Conservation (phyloP, 2,888 invertebrate genomes). For the Diarsia rubi region DNA sequence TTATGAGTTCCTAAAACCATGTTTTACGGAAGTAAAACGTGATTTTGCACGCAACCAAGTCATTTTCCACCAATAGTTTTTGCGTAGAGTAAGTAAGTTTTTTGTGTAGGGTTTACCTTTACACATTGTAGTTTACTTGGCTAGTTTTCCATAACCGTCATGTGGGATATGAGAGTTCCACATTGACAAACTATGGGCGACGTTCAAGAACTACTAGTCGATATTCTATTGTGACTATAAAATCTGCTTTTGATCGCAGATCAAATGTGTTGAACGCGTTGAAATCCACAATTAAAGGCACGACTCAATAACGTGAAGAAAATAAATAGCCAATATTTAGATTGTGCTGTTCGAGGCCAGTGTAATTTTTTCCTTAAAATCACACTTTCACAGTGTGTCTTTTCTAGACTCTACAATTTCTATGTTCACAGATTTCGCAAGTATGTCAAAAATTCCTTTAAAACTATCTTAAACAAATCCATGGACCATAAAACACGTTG, state of each 20-base stretch:
- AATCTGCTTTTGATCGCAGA: neutral
- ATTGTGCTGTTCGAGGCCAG: neutral
- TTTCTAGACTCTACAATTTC: neutral
- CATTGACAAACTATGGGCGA: neutral
- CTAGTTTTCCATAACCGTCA: neutral
- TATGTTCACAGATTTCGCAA: neutral
- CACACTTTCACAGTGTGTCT: neutral
- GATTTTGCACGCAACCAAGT: too few species aligned
- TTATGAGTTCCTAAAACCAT: too few species aligned
- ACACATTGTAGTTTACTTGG: too few species aligned
- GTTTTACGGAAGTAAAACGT: too few species aligned
- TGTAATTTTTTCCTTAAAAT: neutral
- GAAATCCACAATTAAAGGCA: neutral
- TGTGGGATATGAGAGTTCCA: too few species aligned
- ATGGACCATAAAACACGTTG: constrained; percentile 20
- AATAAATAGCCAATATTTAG: neutral
- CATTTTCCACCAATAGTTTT: too few species aligned
- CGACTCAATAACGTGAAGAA: neutral
- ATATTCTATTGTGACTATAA: neutral
- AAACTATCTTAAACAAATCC: neutral
- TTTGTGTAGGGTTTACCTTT: too few species aligned
- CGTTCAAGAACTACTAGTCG: neutral
- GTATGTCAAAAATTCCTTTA: neutral
- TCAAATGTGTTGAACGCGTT: neutral
- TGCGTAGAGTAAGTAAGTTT: too few species aligned